Conservation (phyloP, 1,140 invertebrate genomes). For the Stegodyphus mimosarum region DNA sequence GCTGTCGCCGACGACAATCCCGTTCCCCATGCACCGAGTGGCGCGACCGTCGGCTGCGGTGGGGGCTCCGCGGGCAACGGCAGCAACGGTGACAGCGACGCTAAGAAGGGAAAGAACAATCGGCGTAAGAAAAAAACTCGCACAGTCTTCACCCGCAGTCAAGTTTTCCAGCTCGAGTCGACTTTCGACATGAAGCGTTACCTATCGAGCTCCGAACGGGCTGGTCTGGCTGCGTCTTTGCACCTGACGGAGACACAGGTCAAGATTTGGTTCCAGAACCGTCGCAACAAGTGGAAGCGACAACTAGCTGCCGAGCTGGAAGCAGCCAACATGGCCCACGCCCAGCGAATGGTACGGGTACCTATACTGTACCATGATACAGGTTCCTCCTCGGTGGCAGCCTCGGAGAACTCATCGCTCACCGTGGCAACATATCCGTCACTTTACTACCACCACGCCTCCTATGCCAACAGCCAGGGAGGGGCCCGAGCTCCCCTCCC, state of each 20-base stretch:
- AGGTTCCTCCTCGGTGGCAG: constrained; percentile 94
- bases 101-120: constrained; percentile 68
- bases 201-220: constrained; percentile 93
- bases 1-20: background rate
- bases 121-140: constrained; percentile 98
- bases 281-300: constrained; percentile 98
- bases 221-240: constrained; percentile 90
- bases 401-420: constrained; percentile 37
- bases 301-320: constrained; percentile 95
- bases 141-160: constrained; percentile 92
- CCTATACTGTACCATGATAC: constrained; percentile 94
- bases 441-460: constrained; percentile 56
- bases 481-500: constrained; percentile 36
- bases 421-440: constrained; percentile 50
- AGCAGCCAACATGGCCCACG: constrained; percentile 96
- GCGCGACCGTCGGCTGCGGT: background rate
- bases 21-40: background rate
- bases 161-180: constrained; percentile 95
- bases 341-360: constrained; percentile 90
- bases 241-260: constrained; percentile 94
- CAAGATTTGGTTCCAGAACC: constrained; percentile 96
- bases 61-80: background rate
- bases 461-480: constrained; percentile 37
- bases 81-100: background rate
- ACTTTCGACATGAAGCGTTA: constrained; percentile 99